Evolutionary conservation across 2,113 vertebrate species (phyloP), one percentile per base, ranked within the genome.

Genomic region (Meleagris gallopavo): DNA sequence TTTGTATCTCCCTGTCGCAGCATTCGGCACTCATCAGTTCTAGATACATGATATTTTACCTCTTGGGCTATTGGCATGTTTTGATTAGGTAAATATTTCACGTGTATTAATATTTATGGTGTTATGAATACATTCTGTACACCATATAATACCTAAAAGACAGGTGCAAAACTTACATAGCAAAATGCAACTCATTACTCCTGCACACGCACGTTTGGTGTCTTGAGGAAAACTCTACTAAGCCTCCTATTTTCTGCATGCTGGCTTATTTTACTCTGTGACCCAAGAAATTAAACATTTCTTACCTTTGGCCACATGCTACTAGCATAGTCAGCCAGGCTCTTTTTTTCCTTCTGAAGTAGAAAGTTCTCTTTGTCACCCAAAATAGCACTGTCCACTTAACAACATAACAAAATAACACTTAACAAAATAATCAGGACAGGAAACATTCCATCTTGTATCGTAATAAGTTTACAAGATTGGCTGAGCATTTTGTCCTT

Each of bases 1-100:
- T 83, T 95, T 83, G 11, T 55, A 52, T 38, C 69, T 88, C 83
- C 79, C 60, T 71, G n/a, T 27, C 65, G 65, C 76, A 86, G 61
- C 1, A 1, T 75, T 90, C 89, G 69, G 36, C 61, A 48, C 43
- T 90, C 80, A 71, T 70, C 60, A 64, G 18, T 40, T 91, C 40
- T 76, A 71, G 48, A 48, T 9, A 40, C 0, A 5, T 48, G 54
- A 32, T 43, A 76, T 32, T 70, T 58, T 38, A 71, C 32, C 41
- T 9, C 38, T 20, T 38, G 64, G 40, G 40, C 55, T 62, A 45
- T 69, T 57, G 64, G 6, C 18, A 22, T 36, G 18, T 71, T 94
- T 88, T 55, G 38, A 36, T 60, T 78, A 83, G 73, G 57, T 72
- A 83, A 90, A 54, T 48, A 86, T 72, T 83, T 60, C 8, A 48